These are phyloP conservation scores for Diadromus collaris DNA, from an alignment of 2,888 invertebrate genomes.

Conservation along the genomic window DNA sequence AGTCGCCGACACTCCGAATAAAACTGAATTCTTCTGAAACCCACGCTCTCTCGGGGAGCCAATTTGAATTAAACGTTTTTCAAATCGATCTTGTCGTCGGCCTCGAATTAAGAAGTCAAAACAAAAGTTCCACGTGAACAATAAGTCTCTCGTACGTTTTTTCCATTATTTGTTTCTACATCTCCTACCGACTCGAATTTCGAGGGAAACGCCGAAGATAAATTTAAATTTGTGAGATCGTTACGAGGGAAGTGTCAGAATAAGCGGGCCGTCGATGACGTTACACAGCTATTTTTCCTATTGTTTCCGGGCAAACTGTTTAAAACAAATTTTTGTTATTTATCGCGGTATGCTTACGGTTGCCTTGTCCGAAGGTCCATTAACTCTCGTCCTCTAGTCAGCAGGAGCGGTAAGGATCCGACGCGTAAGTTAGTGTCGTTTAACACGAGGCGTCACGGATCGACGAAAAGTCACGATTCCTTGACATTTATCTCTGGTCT, in stretches of 20 bases:
- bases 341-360: not conserved
- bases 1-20: not conserved
- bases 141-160: constrained; percentile 4
- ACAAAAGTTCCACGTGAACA: constrained; percentile 16
- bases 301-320: not conserved
- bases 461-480: constrained; percentile 36
- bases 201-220: constrained; percentile 14
- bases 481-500: constrained; percentile 41
- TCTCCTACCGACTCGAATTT: constrained; percentile 5
- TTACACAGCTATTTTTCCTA: constrained; percentile 6
- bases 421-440: not conserved
- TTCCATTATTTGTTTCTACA: not conserved
- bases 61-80: constrained; percentile 8
- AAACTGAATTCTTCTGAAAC: constrained; percentile 16
- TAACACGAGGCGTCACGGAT: constrained; percentile 6
- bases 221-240: constrained; percentile 13
- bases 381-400: not conserved
- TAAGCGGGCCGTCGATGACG: constrained; percentile 16
- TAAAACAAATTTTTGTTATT: constrained; percentile 28
- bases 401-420: constrained; percentile 36
- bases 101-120: constrained; percentile 37
- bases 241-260: constrained; percentile 11
- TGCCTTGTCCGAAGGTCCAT: not conserved
- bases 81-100: constrained; percentile 35
- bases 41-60: constrained; percentile 7